phyloP scores from a whole-genome alignment of 2,888 invertebrate species.

The Microctonus hyperodae region DNA sequence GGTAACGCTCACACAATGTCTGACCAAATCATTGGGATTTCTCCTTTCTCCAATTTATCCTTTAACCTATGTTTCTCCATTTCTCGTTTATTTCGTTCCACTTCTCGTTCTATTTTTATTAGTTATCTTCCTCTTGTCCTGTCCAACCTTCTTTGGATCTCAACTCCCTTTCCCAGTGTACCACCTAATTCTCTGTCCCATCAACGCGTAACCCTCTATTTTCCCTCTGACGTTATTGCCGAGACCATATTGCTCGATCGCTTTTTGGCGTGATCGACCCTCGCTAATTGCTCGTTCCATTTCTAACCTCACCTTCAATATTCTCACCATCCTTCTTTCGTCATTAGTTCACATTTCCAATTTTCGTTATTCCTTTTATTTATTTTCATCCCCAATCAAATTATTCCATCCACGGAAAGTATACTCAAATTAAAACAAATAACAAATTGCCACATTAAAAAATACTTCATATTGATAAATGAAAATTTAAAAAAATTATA shows the following conservation, averaged over 20 bases:
- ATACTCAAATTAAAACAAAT: background rate
- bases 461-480: too few relatives aligned
- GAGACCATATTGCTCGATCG: slow-evolving; percentile 39
- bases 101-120: background rate
- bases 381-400: too few relatives aligned
- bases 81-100: slow-evolving; percentile 6
- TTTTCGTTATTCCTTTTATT: slow-evolving; percentile 13
- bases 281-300: slow-evolving; percentile 34
- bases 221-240: slow-evolving; percentile 37
- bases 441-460: too few relatives aligned
- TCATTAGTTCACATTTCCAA: background rate
- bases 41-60: slow-evolving; percentile 35
- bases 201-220: slow-evolving; percentile 38
- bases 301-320: background rate
- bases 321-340: slow-evolving; percentile 1
- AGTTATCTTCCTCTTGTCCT: background rate
- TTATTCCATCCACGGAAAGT: background rate
- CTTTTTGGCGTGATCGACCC: slow-evolving; percentile 38
- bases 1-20: slow-evolving; percentile 23
- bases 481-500: too few relatives aligned
- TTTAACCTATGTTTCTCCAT: slow-evolving; percentile 29
- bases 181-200: slow-evolving; percentile 50
- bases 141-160: background rate
- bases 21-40: slow-evolving; percentile 31
- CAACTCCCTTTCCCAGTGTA: slow-evolving; percentile 34